Conservation (phyloP, 2,113 vertebrate species). For the Mirounga angustirostris region DNA sequence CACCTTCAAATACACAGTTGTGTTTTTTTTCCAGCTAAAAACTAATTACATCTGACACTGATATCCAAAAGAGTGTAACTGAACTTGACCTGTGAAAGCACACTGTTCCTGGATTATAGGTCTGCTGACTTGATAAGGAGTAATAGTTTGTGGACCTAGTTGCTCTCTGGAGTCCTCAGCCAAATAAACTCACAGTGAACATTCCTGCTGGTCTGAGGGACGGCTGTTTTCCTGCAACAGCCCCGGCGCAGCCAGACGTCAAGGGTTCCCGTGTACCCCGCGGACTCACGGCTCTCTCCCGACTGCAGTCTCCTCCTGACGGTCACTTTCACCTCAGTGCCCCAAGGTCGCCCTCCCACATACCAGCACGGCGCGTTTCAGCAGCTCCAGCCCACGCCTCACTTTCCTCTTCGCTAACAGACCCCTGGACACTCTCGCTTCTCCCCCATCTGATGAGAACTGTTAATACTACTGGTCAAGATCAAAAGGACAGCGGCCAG, state of each 20-base stretch:
- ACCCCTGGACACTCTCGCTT: neutral
- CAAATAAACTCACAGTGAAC: neutral
- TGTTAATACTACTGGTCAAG: neutral
- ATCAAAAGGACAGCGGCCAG: neutral
- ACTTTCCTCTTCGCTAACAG: neutral
- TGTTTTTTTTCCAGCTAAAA: neutral
- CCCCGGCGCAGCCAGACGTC: neutral
- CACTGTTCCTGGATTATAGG: neutral
- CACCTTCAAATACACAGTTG: neutral
- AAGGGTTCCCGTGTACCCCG: neutral
- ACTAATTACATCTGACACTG: neutral
- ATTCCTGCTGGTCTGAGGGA: neutral
- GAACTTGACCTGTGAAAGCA: neutral
- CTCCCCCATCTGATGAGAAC: neutral
- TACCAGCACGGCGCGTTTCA: neutral
- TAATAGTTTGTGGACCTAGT: accelerated
- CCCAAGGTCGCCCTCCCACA: neutral
- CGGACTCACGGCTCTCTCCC: accelerated
- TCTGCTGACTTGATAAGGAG: neutral
- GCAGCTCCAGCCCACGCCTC: neutral
- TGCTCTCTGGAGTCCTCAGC: neutral
- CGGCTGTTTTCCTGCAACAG: neutral
- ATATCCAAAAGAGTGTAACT: neutral
- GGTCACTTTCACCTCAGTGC: neutral
- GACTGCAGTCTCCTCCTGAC: neutral